These are phyloP conservation scores for Dexiosoma caninum DNA, from an alignment of 2,888 invertebrate genomes.

Conservation along the genomic window DNA sequence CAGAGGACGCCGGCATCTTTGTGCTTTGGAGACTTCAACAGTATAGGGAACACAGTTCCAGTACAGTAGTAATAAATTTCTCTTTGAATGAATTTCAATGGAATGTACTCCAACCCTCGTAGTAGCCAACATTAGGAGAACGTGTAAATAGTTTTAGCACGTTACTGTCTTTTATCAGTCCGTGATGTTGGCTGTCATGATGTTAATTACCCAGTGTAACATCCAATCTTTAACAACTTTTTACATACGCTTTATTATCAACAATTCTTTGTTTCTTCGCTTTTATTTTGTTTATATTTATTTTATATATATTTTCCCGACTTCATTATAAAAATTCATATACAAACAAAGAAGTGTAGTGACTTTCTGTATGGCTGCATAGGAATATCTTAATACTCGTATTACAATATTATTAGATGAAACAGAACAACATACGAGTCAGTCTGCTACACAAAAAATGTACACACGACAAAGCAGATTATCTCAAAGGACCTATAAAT, in stretches of 20 bases:
- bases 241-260: conserved; percentile 56
- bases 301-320: background rate
- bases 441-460: conserved; percentile 14
- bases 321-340: conserved; percentile 25
- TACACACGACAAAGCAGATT: conserved; percentile 70
- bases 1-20: no score
- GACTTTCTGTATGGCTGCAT: conserved; percentile 5
- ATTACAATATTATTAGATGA: conserved; percentile 29
- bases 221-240: conserved; percentile 67
- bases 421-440: conserved; percentile 26
- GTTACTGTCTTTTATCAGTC: conserved; percentile 51
- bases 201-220: conserved; percentile 75
- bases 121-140: background rate
- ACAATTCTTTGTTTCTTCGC: conserved; percentile 33
- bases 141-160: conserved; percentile 46
- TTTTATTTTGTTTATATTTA: conserved; percentile 29
- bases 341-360: conserved; percentile 67
- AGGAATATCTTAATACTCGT: conserved; percentile 28
- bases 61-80: no score
- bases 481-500: conserved; percentile 78
- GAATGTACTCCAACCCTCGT: conserved; percentile 21
- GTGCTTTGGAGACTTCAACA: no score
- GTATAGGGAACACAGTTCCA: no score
- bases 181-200: conserved; percentile 58
- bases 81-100: no score